A percentile compares a stretch with the other conserved stretches of the same genome.
Conservation (phyloP, 1,140 invertebrate species). For the Ceratitis capitata region DNA sequence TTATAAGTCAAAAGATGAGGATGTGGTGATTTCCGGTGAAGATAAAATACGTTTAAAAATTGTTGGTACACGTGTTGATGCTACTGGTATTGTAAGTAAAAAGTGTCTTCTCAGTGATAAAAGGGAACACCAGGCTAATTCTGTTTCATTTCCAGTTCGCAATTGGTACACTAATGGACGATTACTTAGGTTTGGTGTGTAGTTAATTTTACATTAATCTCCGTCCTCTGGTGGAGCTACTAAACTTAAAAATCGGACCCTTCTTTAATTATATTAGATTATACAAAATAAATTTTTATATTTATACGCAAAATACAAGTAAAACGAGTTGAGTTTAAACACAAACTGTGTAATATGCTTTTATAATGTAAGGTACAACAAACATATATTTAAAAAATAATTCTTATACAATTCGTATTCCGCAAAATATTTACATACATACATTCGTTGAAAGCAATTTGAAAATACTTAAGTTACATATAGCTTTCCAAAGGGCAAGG, state of each 20-base stretch:
- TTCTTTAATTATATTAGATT: not conserved
- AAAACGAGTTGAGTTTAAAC: not conserved
- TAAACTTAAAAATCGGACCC: too few relatives aligned
- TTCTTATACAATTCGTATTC: not conserved
- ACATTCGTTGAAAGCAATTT: too few relatives aligned
- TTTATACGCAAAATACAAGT: not conserved
- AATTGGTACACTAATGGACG: conserved; percentile 98
- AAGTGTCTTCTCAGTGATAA: conserved; percentile 26
- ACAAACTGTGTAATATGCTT: not conserved
- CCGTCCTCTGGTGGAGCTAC: too few relatives aligned
- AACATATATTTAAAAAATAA: not conserved
- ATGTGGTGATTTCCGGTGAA: conserved; percentile 96
- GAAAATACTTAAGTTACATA: conserved; percentile 2
- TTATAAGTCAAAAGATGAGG: conserved; percentile 99
- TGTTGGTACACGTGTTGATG: conserved; percentile 97
- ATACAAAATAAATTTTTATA: not conserved
- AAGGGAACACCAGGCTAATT: conserved; percentile 40
- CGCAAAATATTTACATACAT: not conserved
- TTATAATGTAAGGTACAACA: not conserved
- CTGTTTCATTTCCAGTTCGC: conserved; percentile 77
- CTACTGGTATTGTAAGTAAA: conserved; percentile 84
- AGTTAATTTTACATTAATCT: conserved; percentile 59
- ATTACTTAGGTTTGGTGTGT: conserved; percentile 84
- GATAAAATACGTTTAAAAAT: conserved; percentile 99
- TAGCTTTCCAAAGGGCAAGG: not conserved